A percentile compares a stretch with the other conserved stretches of the same genome.
These are phyloP conservation scores for Artemisiospiza belli DNA, from an alignment of 2,113 vertebrate species.

Conservation along the genomic window DNA sequence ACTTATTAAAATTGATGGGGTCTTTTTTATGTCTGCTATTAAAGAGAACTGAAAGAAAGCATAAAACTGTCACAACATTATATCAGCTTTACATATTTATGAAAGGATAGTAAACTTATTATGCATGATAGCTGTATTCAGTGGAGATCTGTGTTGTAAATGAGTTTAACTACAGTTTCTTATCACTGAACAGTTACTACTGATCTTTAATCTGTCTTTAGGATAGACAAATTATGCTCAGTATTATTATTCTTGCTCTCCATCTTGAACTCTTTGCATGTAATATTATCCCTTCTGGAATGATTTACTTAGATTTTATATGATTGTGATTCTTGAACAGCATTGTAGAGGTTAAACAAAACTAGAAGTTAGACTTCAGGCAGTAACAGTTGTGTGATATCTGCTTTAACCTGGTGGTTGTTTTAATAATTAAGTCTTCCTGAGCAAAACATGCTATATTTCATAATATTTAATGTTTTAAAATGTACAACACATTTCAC, in stretches of 20 bases:
- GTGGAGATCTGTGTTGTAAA: not conserved
- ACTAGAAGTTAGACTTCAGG: not conserved
- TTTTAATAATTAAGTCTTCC: not conserved
- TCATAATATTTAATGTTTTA: not conserved
- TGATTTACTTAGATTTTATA: not conserved
- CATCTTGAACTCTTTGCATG: not conserved
- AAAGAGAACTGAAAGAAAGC: not conserved
- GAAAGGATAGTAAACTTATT: conserved; percentile 20
- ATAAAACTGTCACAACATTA: not conserved
- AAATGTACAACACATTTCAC: not conserved
- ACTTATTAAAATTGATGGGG: not conserved
- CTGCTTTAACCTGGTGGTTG: not conserved
- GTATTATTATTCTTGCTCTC: not conserved
- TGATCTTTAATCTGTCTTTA: conserved; percentile 3
- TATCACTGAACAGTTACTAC: not conserved
- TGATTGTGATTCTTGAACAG: not conserved
- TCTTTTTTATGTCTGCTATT: not conserved
- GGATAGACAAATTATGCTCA: not conserved
- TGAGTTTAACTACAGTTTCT: not conserved
- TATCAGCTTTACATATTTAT: conserved; percentile 4
- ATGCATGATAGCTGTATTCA: not conserved
- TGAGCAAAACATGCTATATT: not conserved
- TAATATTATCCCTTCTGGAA: not conserved
- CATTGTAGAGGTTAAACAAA: not conserved
- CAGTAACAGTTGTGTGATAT: not conserved